phyloP scores from a whole-genome alignment of 2,113 vertebrate genomes.

The Alectura lathami region DNA sequence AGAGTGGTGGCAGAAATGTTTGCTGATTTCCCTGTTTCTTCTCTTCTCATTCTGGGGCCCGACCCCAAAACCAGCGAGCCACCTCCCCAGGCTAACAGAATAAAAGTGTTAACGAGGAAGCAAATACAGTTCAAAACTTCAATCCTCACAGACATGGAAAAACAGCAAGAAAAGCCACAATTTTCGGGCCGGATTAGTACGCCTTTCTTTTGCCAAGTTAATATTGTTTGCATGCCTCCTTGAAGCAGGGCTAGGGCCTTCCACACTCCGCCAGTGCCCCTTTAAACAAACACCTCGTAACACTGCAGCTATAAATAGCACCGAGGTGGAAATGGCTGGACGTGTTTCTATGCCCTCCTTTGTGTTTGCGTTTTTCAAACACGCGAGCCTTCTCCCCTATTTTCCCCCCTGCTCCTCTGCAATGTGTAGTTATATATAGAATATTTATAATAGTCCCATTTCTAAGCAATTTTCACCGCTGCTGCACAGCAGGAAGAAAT shows the following conservation, averaged over 20 bases:
- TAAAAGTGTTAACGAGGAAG: constrained; percentile 38
- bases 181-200: background rate
- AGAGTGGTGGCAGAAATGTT: constrained; percentile 17
- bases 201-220: background rate
- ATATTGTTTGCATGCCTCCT: constrained; percentile 44
- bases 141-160: background rate
- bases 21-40: constrained; percentile 8
- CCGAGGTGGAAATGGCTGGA: constrained; percentile 43
- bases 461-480: constrained; percentile 61
- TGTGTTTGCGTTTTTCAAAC: constrained; percentile 38
- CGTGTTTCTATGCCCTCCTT: constrained; percentile 57
- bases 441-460: constrained; percentile 55
- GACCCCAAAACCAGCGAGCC: background rate
- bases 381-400: constrained; percentile 6
- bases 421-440: constrained; percentile 40
- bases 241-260: constrained; percentile 36
- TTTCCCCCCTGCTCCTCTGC: background rate
- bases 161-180: background rate
- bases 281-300: constrained; percentile 66
- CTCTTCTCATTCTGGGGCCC: background rate
- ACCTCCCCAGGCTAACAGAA: constrained; percentile 13
- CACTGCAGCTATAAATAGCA: constrained; percentile 52
- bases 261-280: constrained; percentile 26
- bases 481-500: constrained; percentile 58
- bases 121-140: background rate